Conservation (phyloP, 1,140 invertebrate species). For the Drosophila pruinosa region DNA sequence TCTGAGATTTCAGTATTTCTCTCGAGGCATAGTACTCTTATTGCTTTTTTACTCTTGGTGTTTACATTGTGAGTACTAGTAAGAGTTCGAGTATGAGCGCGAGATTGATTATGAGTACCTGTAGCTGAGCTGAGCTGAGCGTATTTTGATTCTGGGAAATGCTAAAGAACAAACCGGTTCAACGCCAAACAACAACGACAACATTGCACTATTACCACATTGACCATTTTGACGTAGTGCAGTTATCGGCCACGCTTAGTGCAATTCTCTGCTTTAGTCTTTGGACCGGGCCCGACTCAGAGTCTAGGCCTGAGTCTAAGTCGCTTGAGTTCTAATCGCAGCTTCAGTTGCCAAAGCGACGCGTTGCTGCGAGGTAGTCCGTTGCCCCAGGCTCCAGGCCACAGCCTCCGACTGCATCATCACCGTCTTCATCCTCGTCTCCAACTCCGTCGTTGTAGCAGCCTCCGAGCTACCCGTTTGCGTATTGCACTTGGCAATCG, state of each 20-base stretch:
- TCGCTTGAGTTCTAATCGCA: slow-evolving; percentile 50
- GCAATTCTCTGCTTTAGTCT: no score
- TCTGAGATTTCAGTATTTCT: no score
- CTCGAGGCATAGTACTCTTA: slow-evolving; percentile 23
- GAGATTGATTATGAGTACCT: neutral
- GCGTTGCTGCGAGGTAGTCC: slow-evolving; percentile 41
- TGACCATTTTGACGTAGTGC: no score
- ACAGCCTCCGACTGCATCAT: no score
- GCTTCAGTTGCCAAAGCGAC: slow-evolving; percentile 52
- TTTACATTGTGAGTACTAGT: neutral
- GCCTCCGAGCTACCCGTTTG: slow-evolving; percentile 5
- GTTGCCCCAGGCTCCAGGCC: neutral
- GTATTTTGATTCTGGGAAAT: slow-evolving; percentile 38
- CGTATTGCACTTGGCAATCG: neutral
- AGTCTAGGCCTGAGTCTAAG: no score
- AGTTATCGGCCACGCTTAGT: no score
- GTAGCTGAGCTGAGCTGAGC: neutral
- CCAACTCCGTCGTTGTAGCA: no score
- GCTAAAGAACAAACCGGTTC: slow-evolving; percentile 49
- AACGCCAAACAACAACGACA: no score
- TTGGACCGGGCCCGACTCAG: no score
- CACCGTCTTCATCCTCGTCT: no score
- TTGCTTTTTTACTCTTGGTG: neutral
- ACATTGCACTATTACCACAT: no score
- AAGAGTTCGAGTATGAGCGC: neutral